A percentile compares a stretch with the other conserved stretches of the same genome.
Conservation (phyloP, 2,113 vertebrate genomes). For the Bungarus multicinctus region DNA sequence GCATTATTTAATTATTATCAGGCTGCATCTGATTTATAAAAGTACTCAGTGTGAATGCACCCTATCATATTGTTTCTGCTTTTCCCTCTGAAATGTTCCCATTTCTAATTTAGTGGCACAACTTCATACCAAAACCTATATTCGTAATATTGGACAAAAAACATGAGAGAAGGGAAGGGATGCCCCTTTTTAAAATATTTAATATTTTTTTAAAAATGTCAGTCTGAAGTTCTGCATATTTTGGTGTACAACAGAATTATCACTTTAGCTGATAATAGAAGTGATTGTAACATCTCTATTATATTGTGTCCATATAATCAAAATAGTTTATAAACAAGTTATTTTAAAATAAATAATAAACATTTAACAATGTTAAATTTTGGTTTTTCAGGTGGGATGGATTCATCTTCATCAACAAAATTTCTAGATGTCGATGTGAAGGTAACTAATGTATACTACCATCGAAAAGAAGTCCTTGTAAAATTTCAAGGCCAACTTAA, state of each 20-base stretch:
- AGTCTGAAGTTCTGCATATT: neutral
- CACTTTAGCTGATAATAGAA: neutral
- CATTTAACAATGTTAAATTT: slow-evolving; percentile 3
- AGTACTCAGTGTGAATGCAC: neutral
- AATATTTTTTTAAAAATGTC: neutral
- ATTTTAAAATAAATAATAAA: neutral
- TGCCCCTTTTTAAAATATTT: no score
- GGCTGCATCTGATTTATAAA: neutral
- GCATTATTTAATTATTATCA: neutral
- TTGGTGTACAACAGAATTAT: neutral
- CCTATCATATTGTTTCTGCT: neutral
- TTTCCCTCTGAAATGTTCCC: neutral
- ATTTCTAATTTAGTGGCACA: neutral
- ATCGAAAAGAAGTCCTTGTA: slow-evolving; percentile 75
- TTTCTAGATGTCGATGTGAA: slow-evolving; percentile 75
- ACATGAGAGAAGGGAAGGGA: neutral
- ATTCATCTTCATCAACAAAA: slow-evolving; percentile 53
- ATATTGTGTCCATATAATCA: no score
- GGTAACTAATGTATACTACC: slow-evolving; percentile 79
- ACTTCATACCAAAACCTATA: neutral
- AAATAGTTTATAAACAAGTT: neutral
- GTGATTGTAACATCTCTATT: neutral
- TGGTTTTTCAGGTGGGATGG: slow-evolving; percentile 73
- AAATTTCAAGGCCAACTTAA: slow-evolving; percentile 81
- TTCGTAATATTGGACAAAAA: neutral